Evolutionary conservation across 1,140 invertebrate genomes (phyloP).

Genomic region (Sinonovacula constricta): DNA sequence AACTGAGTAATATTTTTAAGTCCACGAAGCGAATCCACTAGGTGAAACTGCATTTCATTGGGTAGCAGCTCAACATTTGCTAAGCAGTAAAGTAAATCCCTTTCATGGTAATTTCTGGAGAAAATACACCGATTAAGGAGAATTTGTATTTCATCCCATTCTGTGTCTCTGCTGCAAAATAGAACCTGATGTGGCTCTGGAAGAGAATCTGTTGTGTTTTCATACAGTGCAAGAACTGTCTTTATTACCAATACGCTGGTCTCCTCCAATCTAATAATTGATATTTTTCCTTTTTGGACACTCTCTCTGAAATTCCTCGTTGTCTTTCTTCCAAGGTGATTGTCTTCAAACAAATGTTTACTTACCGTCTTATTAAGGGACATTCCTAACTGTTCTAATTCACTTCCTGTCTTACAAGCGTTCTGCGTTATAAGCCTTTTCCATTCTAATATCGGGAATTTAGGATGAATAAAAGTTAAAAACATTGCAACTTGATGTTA

Average conservation of each 20-base stretch:
- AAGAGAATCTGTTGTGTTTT: slow-evolving; percentile 48
- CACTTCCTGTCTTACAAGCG: neutral
- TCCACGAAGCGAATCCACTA: slow-evolving; percentile 38
- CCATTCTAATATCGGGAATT: neutral
- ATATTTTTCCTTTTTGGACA: slow-evolving; percentile 39
- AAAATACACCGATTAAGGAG: slow-evolving; percentile 45
- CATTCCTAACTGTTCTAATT: neutral
- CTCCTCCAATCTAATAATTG: slow-evolving; percentile 42
- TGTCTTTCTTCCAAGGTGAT: neutral
- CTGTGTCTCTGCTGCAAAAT: slow-evolving; percentile 51
- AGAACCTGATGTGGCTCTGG: slow-evolving; percentile 57
- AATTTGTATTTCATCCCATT: slow-evolving; percentile 51
- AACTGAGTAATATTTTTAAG: neutral
- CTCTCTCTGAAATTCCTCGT: slow-evolving; percentile 43
- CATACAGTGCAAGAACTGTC: slow-evolving; percentile 55
- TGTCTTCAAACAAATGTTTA: neutral
- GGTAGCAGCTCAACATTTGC: slow-evolving; percentile 55
- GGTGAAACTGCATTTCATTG: slow-evolving; percentile 40
- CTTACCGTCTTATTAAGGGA: neutral
- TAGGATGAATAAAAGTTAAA: slow-evolving; percentile 46
- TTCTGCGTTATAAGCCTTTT: neutral
- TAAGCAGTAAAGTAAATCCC: slow-evolving; percentile 46
- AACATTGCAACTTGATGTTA: slow-evolving; percentile 9
- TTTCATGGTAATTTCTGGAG: neutral
- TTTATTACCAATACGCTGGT: slow-evolving; percentile 45